Evolutionary conservation across 2,888 invertebrate species (phyloP).

Genomic region (Acronicta alni): DNA sequence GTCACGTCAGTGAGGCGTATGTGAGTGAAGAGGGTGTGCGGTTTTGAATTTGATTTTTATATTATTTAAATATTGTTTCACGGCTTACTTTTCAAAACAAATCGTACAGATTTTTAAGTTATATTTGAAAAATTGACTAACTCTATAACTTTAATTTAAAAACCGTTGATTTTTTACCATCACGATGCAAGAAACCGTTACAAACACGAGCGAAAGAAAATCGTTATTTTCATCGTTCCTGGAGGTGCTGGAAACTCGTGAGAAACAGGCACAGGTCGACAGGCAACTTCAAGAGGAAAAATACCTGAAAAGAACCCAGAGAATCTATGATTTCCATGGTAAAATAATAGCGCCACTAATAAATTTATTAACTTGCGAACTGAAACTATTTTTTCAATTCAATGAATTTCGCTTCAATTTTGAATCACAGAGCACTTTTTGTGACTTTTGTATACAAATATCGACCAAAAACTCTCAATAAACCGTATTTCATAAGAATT

Average conservation of each 20-base stretch:
- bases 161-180: constrained; percentile 54
- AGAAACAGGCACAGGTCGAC: constrained; percentile 78
- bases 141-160: constrained; percentile 21
- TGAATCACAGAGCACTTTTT: too few species aligned
- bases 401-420: constrained; percentile 8
- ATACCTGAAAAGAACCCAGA: constrained; percentile 80
- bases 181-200: constrained; percentile 88
- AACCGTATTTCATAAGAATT: too few species aligned
- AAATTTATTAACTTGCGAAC: not conserved
- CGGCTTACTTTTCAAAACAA: constrained; percentile 38
- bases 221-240: constrained; percentile 83
- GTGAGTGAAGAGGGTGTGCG: constrained; percentile 66
- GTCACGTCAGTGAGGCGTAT: constrained; percentile 66
- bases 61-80: constrained; percentile 61
- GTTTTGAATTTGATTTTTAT: constrained; percentile 74
- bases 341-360: constrained; percentile 44
- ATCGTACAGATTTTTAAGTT: constrained; percentile 9
- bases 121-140: constrained; percentile 16
- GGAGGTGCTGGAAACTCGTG: constrained; percentile 80
- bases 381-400: constrained; percentile 25
- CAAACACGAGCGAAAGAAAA: constrained; percentile 80
- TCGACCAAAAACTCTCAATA: too few species aligned
- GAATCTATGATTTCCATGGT: constrained; percentile 86
- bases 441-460: too few species aligned
- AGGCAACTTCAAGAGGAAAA: constrained; percentile 83